phyloP scores from a whole-genome alignment of 2,797 vertebrate species.

The Coracias cyanogaster region DNA sequence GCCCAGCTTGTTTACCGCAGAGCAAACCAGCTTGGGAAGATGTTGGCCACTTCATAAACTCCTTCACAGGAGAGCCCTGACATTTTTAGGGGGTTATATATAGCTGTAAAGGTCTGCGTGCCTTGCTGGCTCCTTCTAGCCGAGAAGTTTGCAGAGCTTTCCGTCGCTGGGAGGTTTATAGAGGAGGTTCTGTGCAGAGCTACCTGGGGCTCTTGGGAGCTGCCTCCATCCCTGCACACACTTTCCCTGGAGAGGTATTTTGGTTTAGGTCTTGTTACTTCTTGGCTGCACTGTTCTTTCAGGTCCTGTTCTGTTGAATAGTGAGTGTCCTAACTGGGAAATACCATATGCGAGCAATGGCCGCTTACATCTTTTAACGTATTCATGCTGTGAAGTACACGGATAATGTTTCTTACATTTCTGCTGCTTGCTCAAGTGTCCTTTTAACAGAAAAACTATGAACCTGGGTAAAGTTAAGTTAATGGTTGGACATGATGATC shows the following conservation, averaged over 20 bases:
- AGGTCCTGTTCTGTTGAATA: background rate
- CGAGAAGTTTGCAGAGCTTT: background rate
- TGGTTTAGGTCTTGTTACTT: background rate
- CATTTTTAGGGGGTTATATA: background rate
- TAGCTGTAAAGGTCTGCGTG: background rate
- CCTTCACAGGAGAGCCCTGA: background rate
- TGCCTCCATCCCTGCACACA: background rate
- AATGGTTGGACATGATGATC: too few relatives aligned
- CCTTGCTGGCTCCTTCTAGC: background rate
- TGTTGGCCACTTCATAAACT: background rate
- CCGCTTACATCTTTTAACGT: too few relatives aligned
- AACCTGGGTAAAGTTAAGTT: too few relatives aligned
- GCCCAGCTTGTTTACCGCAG: background rate
- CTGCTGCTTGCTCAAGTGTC: background rate
- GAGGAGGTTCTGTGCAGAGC: background rate
- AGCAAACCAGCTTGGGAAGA: background rate
- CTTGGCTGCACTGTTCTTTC: background rate
- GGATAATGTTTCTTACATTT: background rate
- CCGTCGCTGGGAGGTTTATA: background rate
- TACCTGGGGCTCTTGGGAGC: background rate
- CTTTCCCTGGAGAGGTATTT: background rate
- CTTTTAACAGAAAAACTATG: background rate
- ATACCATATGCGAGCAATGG: accelerated
- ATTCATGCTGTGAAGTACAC: background rate
- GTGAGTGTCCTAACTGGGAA: background rate